Percentiles rank a stretch among this genome's conserved stretches.
Conservation (phyloP, 2,797 vertebrate species). For the Anolis apletophallus region DNA sequence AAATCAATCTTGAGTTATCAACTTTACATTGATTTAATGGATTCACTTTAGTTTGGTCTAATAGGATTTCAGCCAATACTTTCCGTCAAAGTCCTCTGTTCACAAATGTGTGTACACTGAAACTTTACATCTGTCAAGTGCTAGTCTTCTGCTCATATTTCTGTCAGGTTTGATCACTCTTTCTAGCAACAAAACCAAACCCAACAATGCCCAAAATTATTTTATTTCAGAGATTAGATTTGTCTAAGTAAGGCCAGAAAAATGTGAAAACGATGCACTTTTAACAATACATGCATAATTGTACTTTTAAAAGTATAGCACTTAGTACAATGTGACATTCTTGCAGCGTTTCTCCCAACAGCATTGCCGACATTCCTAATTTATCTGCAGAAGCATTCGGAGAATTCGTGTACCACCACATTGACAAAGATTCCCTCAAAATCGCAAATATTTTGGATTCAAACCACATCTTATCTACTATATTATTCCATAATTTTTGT, state of each 20-base stretch:
- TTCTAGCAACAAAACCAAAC: not conserved
- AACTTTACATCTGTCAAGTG: not conserved
- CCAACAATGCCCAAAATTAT: no score
- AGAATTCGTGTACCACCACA: not conserved
- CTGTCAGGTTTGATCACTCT: not conserved
- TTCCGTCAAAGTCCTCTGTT: not conserved
- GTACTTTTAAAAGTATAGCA: not conserved
- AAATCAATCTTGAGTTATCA: no score
- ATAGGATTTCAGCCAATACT: not conserved
- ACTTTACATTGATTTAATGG: no score
- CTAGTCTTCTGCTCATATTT: not conserved
- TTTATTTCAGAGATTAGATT: not conserved
- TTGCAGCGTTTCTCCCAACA: not conserved
- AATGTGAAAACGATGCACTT: not conserved
- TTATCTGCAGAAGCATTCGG: not conserved
- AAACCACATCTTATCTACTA: not conserved
- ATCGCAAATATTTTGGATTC: not conserved
- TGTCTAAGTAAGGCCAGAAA: not conserved
- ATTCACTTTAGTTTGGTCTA: no score
- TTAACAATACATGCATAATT: not conserved
- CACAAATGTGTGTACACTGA: not conserved
- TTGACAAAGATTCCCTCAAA: not conserved
- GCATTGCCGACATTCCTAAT: not conserved
- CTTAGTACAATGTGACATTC: slow-evolving; percentile 3
- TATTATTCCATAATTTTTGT: not conserved